Evolutionary conservation across 2,888 invertebrate genomes (phyloP), one percentile per base, ranked within the genome.

Genomic region (Penaeus monodon): DNA sequence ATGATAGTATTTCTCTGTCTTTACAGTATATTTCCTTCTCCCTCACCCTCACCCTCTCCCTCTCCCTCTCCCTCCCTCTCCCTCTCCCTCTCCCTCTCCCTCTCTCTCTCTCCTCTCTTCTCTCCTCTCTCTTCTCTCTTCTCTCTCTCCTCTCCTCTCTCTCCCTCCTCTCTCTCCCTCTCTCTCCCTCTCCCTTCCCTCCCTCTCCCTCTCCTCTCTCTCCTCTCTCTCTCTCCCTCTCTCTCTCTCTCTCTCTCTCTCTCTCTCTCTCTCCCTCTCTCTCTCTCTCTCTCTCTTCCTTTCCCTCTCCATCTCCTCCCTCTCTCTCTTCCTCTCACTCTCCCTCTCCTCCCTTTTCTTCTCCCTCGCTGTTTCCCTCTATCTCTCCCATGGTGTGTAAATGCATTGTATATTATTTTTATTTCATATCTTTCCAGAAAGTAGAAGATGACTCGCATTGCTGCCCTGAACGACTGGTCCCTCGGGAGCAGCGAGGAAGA

Each of bases 361-460:
- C 4, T 38, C 33, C 33, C 33, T 2, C 33, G 3, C 33, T 2
- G 33, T 33, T 38, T 38, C 33, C 33, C 33, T 38, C 33, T 38
- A 3, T 38, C 33, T 78, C 27, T 22, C 29, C 24, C 22, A 33
- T 81, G 38, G 14, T 81, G 44, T 8, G 22, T 33, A 68, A 38
- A 27, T 68, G 33, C 12, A 24, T 8, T 44, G 49, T 66, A 38
- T 24, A n/a, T 27, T 44, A 24, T 22, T 44, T 49, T 24, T 29
- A 14, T 49, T 22, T 44, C 12, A 63, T 12, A 44, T 38, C 65
- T 24, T n/a, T 17, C 6, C 24, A 20, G 7, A n/a, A 70, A 3
- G 22, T 63, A 33, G 65, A 73, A 29, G 29, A 90, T 90, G 90
- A 89, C 88, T 17, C 90, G 89, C 22, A 90, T 90, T 14, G 88